These are phyloP conservation scores for Cartodere bifasciata DNA, from an alignment of 2,888 invertebrate genomes.

Conservation along the genomic window DNA sequence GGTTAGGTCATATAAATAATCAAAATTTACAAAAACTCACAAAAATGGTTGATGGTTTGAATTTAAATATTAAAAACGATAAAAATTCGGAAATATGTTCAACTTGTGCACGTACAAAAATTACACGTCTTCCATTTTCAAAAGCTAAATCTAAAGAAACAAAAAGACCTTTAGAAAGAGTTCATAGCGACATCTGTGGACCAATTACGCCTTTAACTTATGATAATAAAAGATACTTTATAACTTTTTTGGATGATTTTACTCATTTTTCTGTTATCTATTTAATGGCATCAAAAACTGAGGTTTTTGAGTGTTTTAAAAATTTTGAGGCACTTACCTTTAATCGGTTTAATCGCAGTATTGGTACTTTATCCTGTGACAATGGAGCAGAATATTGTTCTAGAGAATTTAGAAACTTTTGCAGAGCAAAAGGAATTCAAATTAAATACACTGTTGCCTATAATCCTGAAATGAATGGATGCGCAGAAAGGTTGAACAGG, in stretches of 20 bases:
- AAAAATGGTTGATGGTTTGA: no score
- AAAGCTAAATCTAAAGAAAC: constrained; percentile 17
- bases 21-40: no score
- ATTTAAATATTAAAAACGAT: no score
- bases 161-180: constrained; percentile 22
- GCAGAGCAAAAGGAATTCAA: constrained; percentile 9
- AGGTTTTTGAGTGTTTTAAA: constrained; percentile 7
- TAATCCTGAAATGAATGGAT: constrained; percentile 14
- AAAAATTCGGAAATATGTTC: no score
- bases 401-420: constrained; percentile 8
- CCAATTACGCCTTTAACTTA: constrained; percentile 22
- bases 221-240: constrained; percentile 24
- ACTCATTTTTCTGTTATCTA: constrained; percentile 9
- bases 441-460: constrained; percentile 10
- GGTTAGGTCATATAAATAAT: no score
- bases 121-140: constrained; percentile 4
- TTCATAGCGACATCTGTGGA: constrained; percentile 25
- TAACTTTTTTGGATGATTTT: constrained; percentile 22
- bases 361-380: constrained; percentile 8
- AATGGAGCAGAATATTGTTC: constrained; percentile 10
- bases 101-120: constrained; percentile 5
- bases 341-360: constrained; percentile 4
- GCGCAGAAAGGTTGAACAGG: constrained; percentile 11
- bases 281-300: constrained; percentile 6
- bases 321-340: constrained; percentile 4